Percentiles rank a stretch among this genome's conserved stretches.
Evolutionary conservation across 2,888 invertebrate species (phyloP).

Genomic region (Cyrtodaria siliqua): DNA sequence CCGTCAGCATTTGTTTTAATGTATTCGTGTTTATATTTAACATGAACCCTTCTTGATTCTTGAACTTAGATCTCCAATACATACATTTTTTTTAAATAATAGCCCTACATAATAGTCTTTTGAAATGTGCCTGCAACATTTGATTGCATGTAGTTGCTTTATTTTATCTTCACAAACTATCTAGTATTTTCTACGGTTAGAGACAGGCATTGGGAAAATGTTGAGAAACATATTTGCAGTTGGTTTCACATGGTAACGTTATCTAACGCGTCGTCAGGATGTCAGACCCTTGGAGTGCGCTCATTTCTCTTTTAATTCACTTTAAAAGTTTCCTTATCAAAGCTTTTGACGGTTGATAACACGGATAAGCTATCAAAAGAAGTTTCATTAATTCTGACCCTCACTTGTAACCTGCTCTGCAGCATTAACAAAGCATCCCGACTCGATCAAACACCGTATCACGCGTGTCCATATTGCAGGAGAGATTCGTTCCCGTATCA

Average conservation of each 20-base stretch:
- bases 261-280: constrained; percentile 49
- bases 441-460: too few relatives aligned
- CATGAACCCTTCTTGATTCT: neutral
- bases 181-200: too few relatives aligned
- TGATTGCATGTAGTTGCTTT: too few relatives aligned
- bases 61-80: too few relatives aligned
- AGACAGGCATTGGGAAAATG: neutral
- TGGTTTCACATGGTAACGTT: constrained; percentile 32
- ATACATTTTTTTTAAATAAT: too few relatives aligned
- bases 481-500: neutral
- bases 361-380: constrained; percentile 45
- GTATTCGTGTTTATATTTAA: neutral
- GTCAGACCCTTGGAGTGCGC: constrained; percentile 21
- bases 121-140: too few relatives aligned
- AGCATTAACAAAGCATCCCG: constrained; percentile 4
- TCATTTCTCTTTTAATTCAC: constrained; percentile 42
- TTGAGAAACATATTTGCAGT: constrained; percentile 2
- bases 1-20: too few relatives aligned
- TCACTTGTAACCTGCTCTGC: constrained; percentile 22
- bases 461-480: too few relatives aligned
- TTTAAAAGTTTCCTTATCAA: constrained; percentile 49
- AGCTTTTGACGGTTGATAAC: constrained; percentile 44
- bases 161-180: too few relatives aligned
- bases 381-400: constrained; percentile 40
- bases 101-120: too few relatives aligned